These are phyloP conservation scores for Platanista minor DNA, from an alignment of 2,113 vertebrate genomes.

Conservation along the genomic window DNA sequence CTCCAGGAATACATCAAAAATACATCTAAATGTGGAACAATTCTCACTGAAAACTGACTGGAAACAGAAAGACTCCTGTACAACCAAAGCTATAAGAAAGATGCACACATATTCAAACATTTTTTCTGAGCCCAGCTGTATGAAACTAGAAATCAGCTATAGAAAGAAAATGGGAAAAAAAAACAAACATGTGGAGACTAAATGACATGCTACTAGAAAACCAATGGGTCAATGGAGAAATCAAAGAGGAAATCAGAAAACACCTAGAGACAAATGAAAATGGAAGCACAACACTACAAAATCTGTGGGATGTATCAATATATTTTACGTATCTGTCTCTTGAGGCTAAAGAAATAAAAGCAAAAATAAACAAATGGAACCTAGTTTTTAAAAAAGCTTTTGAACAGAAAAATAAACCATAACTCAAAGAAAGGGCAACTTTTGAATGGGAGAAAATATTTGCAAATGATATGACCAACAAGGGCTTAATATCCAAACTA, in stretches of 20 bases:
- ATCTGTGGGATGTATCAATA: not conserved
- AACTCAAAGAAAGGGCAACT: too few species aligned
- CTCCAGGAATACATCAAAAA: not conserved
- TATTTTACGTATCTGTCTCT: too few species aligned
- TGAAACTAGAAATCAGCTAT: not conserved
- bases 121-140: not conserved
- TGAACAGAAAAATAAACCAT: too few species aligned
- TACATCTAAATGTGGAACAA: not conserved
- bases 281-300: too few species aligned
- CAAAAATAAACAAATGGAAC: too few species aligned
- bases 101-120: accelerated
- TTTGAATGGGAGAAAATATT: too few species aligned
- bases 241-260: too few species aligned
- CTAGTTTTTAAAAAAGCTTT: too few species aligned
- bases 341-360: too few species aligned
- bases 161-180: not conserved
- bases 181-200: not conserved
- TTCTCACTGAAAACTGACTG: not conserved
- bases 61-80: not conserved
- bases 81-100: not conserved
- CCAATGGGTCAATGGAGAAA: not conserved
- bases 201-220: not conserved
- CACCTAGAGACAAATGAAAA: accelerated
- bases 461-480: too few species aligned
- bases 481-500: too few species aligned